Evolutionary conservation across 2,888 invertebrate genomes (phyloP).

Genomic region (Hetaerina titia): DNA sequence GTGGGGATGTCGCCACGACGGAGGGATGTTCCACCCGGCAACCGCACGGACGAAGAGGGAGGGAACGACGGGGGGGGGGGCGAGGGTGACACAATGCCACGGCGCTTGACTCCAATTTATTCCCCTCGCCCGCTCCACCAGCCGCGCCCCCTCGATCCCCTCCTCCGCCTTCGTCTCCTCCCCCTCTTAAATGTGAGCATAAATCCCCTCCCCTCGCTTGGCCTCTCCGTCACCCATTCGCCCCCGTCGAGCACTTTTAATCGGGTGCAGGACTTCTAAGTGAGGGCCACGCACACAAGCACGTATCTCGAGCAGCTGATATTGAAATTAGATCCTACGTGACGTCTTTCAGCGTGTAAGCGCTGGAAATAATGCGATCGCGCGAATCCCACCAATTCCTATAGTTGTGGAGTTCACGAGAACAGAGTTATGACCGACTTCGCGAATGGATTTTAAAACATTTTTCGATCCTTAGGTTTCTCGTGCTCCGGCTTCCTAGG

Average conservation of each 20-base stretch:
- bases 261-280: not conserved
- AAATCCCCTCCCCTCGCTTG: not conserved
- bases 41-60: not conserved
- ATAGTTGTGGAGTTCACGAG: no score
- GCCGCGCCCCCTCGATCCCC: not conserved
- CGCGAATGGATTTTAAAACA: no score
- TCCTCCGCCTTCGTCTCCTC: not conserved
- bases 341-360: not conserved
- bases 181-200: not conserved
- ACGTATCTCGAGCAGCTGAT: not conserved
- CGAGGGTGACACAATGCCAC: not conserved
- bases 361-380: not conserved
- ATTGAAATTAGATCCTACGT: not conserved
- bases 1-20: no score
- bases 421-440: no score
- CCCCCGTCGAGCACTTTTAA: not conserved
- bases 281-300: not conserved
- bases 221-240: not conserved
- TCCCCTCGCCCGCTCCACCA: not conserved
- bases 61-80: not conserved
- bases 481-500: no score
- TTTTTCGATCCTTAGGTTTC: no score
- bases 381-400: not conserved
- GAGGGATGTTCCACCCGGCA: constrained; percentile 15
- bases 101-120: constrained; percentile 37